These are phyloP conservation scores for Argyra leucocephala DNA, from an alignment of 2,888 invertebrate genomes.

Conservation along the genomic window DNA sequence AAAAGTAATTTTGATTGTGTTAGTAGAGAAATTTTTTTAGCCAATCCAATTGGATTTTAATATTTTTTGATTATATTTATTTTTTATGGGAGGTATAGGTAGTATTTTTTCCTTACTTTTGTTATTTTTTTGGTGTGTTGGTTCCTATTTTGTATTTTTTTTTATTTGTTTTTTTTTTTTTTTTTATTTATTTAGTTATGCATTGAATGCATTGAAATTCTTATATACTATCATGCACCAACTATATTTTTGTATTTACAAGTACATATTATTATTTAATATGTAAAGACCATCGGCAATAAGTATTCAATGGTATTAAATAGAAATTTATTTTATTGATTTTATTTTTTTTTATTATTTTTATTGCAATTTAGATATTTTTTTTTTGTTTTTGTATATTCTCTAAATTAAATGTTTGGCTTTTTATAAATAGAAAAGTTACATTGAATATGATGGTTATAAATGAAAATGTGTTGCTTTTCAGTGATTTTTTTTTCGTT, in stretches of 20 bases:
- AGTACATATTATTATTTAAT: too few species aligned
- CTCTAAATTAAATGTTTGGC: too few species aligned
- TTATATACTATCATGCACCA: background rate
- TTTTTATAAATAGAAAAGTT: too few species aligned
- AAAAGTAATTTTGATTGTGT: background rate
- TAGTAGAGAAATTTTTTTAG: background rate
- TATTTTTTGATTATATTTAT: background rate
- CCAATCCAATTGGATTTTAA: constrained; percentile 6
- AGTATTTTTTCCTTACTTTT: background rate
- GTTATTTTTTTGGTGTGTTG: background rate
- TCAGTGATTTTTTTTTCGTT: background rate
- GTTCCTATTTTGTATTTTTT: background rate
- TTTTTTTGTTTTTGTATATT: background rate
- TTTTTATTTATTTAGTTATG: background rate
- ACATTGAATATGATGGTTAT: too few species aligned
- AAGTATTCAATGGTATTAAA: background rate
- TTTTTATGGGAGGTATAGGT: constrained; percentile 2
- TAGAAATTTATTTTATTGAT: constrained; percentile 6
- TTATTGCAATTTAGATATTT: constrained; percentile 8
- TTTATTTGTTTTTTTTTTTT: background rate
- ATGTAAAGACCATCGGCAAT: too few species aligned
- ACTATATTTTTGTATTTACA: background rate
- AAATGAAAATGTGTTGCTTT: too few species aligned
- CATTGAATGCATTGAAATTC: background rate
- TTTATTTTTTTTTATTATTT: background rate